A percentile compares a stretch with the other conserved stretches of the same genome.
phyloP scores from a whole-genome alignment of 2,113 vertebrate genomes.

The Corythornis cristatus region DNA sequence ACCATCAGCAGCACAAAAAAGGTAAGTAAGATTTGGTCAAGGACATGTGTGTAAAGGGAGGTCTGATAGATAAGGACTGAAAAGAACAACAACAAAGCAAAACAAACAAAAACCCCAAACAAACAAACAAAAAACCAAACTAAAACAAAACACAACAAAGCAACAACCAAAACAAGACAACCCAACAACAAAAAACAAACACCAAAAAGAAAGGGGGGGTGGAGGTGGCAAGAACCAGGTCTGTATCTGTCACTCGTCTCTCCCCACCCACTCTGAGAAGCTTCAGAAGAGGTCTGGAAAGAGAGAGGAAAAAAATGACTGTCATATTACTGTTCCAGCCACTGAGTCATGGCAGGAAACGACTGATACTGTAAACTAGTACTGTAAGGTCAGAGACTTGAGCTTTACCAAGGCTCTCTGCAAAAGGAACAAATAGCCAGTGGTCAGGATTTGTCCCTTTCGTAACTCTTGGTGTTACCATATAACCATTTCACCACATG shows the following conservation, averaged over 20 bases:
- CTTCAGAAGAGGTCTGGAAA: conserved; percentile 64
- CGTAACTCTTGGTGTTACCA: background rate
- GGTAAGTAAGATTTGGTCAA: conserved; percentile 14
- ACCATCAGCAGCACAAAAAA: background rate
- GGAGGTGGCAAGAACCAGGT: conserved; percentile 34
- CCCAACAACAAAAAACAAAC: background rate
- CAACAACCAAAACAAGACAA: no score
- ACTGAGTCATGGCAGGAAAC: conserved; percentile 70
- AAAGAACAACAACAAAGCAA: background rate
- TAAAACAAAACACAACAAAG: no score
- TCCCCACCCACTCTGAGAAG: conserved; percentile 25
- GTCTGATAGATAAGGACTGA: background rate
- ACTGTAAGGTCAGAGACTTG: conserved; percentile 40
- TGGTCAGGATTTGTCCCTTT: background rate
- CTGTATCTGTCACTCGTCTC: conserved; percentile 37
- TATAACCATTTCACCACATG: background rate
- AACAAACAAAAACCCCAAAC: no score
- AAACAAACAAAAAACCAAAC: no score
- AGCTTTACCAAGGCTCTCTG: background rate
- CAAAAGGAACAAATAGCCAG: conserved; percentile 19
- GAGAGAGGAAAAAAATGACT: conserved; percentile 45
- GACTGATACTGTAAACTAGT: conserved; percentile 60
- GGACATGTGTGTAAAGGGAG: background rate
- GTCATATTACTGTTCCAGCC: conserved; percentile 67
- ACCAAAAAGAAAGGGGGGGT: background rate